Evolutionary conservation across 1,140 invertebrate species (phyloP).

Genomic region (Melitaea cinxia): DNA sequence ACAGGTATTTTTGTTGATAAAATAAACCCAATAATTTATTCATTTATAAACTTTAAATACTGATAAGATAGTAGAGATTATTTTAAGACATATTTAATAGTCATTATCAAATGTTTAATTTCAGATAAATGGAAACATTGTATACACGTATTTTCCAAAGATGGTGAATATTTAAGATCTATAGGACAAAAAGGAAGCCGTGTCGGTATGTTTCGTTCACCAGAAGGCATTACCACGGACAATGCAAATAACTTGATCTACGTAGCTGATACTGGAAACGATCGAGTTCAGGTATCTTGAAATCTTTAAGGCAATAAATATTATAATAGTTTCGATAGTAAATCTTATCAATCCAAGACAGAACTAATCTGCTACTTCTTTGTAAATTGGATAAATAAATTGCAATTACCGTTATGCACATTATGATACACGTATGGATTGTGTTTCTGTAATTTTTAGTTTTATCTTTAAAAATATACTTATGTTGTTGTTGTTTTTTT

Average conservation of each 20-base stretch:
- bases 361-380: too few species aligned
- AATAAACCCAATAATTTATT: not conserved
- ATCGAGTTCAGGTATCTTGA: constrained; percentile 83
- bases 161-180: constrained; percentile 82
- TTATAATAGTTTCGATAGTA: too few species aligned
- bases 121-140: constrained; percentile 89
- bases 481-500: too few species aligned
- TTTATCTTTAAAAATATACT: too few species aligned
- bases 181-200: constrained; percentile 85
- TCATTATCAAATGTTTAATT: constrained; percentile 35
- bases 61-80: not conserved
- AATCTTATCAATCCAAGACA: too few species aligned
- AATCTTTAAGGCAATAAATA: not conserved
- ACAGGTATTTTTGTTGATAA: constrained; percentile 71
- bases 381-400: too few species aligned
- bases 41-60: not conserved
- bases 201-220: constrained; percentile 85
- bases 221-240: constrained; percentile 87
- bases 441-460: too few species aligned
- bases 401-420: too few species aligned
- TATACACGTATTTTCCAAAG: constrained; percentile 87
- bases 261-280: constrained; percentile 90
- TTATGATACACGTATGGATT: too few species aligned
- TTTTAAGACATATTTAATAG: too few species aligned
- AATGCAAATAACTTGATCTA: constrained; percentile 84